phyloP scores from a whole-genome alignment of 2,888 invertebrate species.

The Dinocampus coccinellae region DNA sequence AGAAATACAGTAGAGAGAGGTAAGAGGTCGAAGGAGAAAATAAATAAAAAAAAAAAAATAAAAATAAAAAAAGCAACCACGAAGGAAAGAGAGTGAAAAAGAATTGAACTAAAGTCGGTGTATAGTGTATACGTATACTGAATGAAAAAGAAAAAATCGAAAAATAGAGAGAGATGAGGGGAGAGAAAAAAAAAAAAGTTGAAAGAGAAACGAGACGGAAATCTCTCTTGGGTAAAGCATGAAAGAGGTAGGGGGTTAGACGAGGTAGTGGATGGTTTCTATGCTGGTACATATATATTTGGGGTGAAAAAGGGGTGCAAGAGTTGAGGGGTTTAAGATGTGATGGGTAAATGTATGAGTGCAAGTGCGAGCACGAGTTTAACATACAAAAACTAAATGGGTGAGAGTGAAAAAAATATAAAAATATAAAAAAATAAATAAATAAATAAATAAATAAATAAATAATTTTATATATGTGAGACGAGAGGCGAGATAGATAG shows the following conservation, averaged over 20 bases:
- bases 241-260: too few species aligned
- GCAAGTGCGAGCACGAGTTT: slow-evolving; percentile 9
- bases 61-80: too few species aligned
- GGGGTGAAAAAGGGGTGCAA: neutral
- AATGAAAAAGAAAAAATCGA: neutral
- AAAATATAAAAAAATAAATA: too few species aligned
- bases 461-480: neutral
- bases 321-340: slow-evolving; percentile 13
- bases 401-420: too few species aligned
- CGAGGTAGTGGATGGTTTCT: slow-evolving; percentile 7
- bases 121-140: slow-evolving; percentile 14
- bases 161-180: too few species aligned
- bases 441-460: too few species aligned
- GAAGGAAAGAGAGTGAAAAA: neutral
- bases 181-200: slow-evolving; percentile 29
- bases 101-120: neutral
- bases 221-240: slow-evolving; percentile 46
- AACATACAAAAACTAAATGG: slow-evolving; percentile 6
- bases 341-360: too few species aligned
- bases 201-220: slow-evolving; percentile 41
- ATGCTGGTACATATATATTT: neutral
- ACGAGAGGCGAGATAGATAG: slow-evolving; percentile 5
- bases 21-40: slow-evolving; percentile 32
- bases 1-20: slow-evolving; percentile 30
- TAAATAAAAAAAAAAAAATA: neutral